Conservation (phyloP, 2,113 vertebrate species). For the Elephantulus edwardii region DNA sequence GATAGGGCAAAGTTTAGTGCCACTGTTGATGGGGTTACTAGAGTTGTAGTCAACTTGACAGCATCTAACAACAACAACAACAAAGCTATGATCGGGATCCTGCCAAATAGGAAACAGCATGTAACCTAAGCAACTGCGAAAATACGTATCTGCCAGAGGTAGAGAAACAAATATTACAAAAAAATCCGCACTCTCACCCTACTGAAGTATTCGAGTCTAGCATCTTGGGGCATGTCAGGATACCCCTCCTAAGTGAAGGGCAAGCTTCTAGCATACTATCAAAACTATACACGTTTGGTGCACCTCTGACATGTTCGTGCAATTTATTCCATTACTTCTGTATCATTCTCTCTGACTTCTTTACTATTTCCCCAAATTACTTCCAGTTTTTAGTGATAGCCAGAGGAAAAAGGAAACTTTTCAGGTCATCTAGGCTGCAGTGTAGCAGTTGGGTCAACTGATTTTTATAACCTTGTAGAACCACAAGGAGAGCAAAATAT, state of each 20-base stretch:
- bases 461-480: neutral
- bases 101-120: neutral
- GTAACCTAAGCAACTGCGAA: neutral
- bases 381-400: neutral
- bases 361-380: neutral
- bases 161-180: neutral
- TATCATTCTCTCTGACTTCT: neutral
- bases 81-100: too few relatives aligned
- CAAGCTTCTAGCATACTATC: neutral
- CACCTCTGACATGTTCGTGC: too few relatives aligned
- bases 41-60: too few relatives aligned
- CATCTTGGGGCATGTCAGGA: accelerated
- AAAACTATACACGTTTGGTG: too few relatives aligned
- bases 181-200: too few relatives aligned
- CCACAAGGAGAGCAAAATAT: neutral
- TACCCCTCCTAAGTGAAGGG: neutral
- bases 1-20: too few relatives aligned
- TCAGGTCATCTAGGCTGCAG: neutral
- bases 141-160: neutral
- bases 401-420: neutral
- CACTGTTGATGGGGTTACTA: too few relatives aligned
- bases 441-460: neutral
- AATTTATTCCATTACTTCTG: neutral
- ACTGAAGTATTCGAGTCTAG: neutral
- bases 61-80: too few relatives aligned